phyloP scores from a whole-genome alignment of 2,888 invertebrate genomes.

The Sarcophaga carnaria region DNA sequence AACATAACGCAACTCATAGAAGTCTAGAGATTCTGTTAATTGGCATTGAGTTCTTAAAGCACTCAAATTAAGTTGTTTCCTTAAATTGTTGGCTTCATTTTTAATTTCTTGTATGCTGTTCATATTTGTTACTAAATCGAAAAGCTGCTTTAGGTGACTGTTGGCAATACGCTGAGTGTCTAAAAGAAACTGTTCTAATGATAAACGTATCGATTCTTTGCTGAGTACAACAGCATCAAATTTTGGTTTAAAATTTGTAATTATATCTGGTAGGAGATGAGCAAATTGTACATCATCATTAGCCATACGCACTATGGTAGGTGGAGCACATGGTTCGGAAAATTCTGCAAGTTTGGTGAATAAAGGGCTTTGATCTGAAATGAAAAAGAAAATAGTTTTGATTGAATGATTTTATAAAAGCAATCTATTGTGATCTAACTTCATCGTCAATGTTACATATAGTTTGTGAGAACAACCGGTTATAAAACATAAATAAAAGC shows the following conservation, averaged over 20 bases:
- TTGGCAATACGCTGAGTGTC: conserved; percentile 85
- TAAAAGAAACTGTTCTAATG: conserved; percentile 85
- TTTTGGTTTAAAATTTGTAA: conserved; percentile 79
- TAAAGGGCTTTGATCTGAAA: conserved; percentile 82
- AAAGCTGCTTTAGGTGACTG: conserved; percentile 84
- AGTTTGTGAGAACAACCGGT: not conserved
- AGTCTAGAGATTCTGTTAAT: conserved; percentile 84
- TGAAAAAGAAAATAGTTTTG: not conserved
- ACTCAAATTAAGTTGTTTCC: conserved; percentile 85
- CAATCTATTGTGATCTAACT: no score
- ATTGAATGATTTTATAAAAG: no score
- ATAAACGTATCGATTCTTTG: conserved; percentile 79
- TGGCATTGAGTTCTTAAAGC: conserved; percentile 85
- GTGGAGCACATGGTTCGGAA: conserved; percentile 80
- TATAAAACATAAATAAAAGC: not conserved
- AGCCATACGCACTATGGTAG: conserved; percentile 84
- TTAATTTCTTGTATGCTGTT: conserved; percentile 88
- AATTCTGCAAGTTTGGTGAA: conserved; percentile 82
- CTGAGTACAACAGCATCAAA: conserved; percentile 74
- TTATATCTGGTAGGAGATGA: conserved; percentile 85
- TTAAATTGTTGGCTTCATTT: conserved; percentile 86
- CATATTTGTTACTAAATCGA: conserved; percentile 86
- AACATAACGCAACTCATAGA: conserved; percentile 89
- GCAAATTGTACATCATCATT: conserved; percentile 84
- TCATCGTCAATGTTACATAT: no score